Evolutionary conservation across 2,888 invertebrate genomes (phyloP).

Genomic region (Eueremaeus valkanovi): DNA sequence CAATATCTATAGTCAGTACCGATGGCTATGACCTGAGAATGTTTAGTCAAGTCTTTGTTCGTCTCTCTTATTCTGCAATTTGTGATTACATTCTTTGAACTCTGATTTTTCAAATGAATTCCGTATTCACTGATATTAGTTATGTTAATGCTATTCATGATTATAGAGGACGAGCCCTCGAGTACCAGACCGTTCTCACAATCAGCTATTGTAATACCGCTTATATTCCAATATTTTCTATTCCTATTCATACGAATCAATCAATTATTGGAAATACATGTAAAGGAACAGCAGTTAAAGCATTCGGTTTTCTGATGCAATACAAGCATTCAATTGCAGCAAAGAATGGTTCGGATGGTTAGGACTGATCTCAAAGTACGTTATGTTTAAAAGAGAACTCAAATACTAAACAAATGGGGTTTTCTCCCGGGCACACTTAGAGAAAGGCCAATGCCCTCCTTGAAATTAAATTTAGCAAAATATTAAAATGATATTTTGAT

Average conservation of each 20-base stretch:
- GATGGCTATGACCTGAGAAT: not conserved
- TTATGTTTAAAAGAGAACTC: too few species aligned
- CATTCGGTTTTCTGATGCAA: not conserved
- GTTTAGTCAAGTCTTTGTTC: not conserved
- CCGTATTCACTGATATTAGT: not conserved
- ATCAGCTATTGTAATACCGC: not conserved
- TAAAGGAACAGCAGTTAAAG: too few species aligned
- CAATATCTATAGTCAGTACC: not conserved
- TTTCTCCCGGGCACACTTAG: too few species aligned
- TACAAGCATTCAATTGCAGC: too few species aligned
- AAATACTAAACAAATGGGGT: too few species aligned
- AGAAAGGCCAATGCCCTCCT: too few species aligned
- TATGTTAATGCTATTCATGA: not conserved
- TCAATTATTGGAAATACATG: not conserved
- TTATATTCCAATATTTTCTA: constrained; percentile 4
- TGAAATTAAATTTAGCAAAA: too few species aligned
- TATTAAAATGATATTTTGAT: too few species aligned
- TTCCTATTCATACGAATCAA: not conserved
- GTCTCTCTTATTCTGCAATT: not conserved
- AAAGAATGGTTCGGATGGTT: too few species aligned
- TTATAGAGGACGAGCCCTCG: not conserved
- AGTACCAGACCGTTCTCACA: not conserved
- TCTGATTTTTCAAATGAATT: not conserved
- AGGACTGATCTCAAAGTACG: too few species aligned
- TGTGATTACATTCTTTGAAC: not conserved